Evolutionary conservation across 2,113 vertebrate species (phyloP).

Genomic region (Eupsittula cactorum): DNA sequence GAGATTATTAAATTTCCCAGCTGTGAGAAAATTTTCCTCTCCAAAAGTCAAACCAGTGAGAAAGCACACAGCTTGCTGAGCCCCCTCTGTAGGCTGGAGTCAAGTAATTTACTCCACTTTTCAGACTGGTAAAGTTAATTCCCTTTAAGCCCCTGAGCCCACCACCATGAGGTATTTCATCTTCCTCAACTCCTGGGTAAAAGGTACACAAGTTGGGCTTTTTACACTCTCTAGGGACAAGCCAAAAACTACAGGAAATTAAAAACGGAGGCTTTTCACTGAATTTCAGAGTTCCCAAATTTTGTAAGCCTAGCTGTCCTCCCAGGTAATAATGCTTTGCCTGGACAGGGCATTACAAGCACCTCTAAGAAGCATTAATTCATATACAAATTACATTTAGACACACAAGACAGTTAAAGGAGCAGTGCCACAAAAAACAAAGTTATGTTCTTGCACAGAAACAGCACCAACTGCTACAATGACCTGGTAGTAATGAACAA

Average conservation of each 20-base stretch:
- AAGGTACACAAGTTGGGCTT: not conserved
- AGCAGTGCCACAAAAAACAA: not conserved
- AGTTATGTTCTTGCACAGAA: not conserved
- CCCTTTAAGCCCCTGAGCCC: not conserved
- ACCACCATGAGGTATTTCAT: not conserved
- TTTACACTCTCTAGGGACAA: not conserved
- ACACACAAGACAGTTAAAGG: not conserved
- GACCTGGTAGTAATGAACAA: not conserved
- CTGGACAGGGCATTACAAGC: not conserved
- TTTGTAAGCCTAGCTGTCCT: not conserved
- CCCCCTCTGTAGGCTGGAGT: not conserved
- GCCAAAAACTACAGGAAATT: not conserved
- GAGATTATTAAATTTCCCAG: constrained; percentile 13
- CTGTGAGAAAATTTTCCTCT: not conserved
- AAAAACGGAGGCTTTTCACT: not conserved
- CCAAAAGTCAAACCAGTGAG: not conserved
- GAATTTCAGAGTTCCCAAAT: not conserved
- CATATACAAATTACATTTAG: not conserved
- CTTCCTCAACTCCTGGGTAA: not conserved
- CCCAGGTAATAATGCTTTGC: not conserved
- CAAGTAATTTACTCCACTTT: not conserved
- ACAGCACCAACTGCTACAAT: not conserved
- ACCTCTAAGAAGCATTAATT: not conserved
- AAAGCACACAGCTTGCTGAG: not conserved
- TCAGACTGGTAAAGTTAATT: not conserved